Percentiles rank a stretch among this genome's conserved stretches.
phyloP scores from a whole-genome alignment of 2,888 invertebrate genomes.

The Cepaea hortensis region DNA sequence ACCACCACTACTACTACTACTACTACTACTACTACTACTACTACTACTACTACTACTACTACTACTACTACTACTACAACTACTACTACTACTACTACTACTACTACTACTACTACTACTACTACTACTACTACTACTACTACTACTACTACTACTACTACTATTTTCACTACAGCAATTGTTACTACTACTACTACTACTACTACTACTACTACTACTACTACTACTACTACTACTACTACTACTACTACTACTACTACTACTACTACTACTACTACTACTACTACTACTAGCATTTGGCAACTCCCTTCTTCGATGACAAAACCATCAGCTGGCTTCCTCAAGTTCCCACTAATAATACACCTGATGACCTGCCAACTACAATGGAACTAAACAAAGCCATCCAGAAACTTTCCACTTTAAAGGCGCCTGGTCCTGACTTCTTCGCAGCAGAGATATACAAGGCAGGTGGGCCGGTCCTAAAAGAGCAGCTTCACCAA shows the following conservation, averaged over 20 bases:
- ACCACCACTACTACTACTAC: too few relatives aligned
- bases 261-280: not conserved
- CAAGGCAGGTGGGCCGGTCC: too few relatives aligned
- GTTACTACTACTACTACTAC: constrained; percentile 14
- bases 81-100: constrained; percentile 11
- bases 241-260: not conserved
- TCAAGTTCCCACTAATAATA: too few relatives aligned
- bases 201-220: constrained; percentile 19
- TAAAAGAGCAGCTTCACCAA: too few relatives aligned
- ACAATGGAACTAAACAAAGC: not conserved
- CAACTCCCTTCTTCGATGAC: not conserved
- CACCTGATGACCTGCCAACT: too few relatives aligned
- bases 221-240: not conserved
- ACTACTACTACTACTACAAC: too few relatives aligned
- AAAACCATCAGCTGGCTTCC: not conserved
- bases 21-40: too few relatives aligned
- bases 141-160: constrained; percentile 36
- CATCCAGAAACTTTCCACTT: too few relatives aligned
- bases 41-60: too few relatives aligned
- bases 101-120: constrained; percentile 31
- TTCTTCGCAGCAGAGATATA: too few relatives aligned
- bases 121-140: constrained; percentile 37
- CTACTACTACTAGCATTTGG: not conserved
- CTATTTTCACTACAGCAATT: constrained; percentile 25
- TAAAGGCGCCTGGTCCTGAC: too few relatives aligned